Evolutionary conservation across 2,797 vertebrate species (phyloP).

Genomic region (Arrhamphus sclerolepis): DNA sequence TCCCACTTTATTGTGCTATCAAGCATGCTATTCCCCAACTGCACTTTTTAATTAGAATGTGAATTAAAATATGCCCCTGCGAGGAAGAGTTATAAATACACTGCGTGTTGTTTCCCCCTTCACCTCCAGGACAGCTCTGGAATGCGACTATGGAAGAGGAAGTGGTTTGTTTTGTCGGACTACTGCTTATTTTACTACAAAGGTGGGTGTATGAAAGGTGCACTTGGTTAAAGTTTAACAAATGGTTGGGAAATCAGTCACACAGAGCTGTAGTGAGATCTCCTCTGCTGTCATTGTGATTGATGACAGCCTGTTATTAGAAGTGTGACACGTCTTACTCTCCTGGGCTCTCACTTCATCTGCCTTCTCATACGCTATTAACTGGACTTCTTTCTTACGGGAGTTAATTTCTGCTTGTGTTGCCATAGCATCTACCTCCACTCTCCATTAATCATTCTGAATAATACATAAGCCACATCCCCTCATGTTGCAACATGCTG

Average conservation of each 20-base stretch:
- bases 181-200: conserved; percentile 99
- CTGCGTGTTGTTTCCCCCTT: conserved; percentile 37
- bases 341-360: conserved; percentile 13
- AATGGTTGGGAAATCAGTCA: conserved; percentile 21
- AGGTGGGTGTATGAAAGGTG: conserved; percentile 83
- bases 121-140: conserved; percentile 94
- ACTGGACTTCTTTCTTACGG: conserved; percentile 50
- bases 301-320: conserved; percentile 34
- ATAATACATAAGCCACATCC: conserved; percentile 67
- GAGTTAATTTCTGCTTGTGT: conserved; percentile 52
- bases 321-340: conserved; percentile 18
- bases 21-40: conserved; percentile 16
- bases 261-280: conserved; percentile 4
- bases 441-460: conserved; percentile 65
- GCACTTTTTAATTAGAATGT: conserved; percentile 45
- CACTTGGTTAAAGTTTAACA: conserved; percentile 20
- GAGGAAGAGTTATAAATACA: conserved; percentile 39
- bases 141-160: conserved; percentile 97
- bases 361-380: conserved; percentile 47
- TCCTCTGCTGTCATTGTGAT: conserved; percentile 28
- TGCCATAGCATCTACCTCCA: conserved; percentile 42
- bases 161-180: conserved; percentile 98
- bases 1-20: conserved; percentile 17
- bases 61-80: conserved; percentile 27
- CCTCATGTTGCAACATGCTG: conserved; percentile 49